These are phyloP conservation scores for Brachypalpus laphriformis DNA, from an alignment of 2,888 invertebrate species.

Conservation along the genomic window DNA sequence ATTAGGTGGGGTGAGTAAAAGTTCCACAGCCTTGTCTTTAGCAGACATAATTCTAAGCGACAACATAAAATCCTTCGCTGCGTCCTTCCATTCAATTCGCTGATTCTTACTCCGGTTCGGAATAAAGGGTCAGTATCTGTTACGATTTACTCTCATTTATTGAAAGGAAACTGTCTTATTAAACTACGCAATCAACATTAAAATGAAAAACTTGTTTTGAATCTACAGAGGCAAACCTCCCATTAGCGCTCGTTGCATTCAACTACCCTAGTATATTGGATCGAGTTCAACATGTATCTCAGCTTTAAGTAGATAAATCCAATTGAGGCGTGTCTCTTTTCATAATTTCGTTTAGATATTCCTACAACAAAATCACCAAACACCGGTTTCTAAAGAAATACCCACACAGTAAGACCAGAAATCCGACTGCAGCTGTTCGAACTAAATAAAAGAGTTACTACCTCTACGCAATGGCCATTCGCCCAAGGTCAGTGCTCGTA, in stretches of 20 bases:
- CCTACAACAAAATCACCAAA: background rate
- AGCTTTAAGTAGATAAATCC: background rate
- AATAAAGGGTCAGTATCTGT: background rate
- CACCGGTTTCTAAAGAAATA: slow-evolving; percentile 35
- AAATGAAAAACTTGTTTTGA: background rate
- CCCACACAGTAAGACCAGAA: slow-evolving; percentile 4
- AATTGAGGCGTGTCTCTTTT: slow-evolving; percentile 31
- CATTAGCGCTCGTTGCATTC: background rate
- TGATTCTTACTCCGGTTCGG: background rate
- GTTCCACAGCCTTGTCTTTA: too few species aligned
- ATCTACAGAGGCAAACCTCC: background rate
- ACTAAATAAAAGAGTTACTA: slow-evolving; percentile 45
- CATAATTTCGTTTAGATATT: background rate
- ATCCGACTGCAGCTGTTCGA: slow-evolving; percentile 54
- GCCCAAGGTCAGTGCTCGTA: slow-evolving; percentile 71
- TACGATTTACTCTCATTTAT: background rate
- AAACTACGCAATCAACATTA: background rate
- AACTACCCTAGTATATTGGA: background rate
- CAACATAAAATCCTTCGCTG: background rate
- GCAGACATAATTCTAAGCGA: too few species aligned
- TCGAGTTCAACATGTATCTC: background rate
- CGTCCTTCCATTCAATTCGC: background rate
- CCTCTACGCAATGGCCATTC: slow-evolving; percentile 61
- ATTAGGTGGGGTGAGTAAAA: too few species aligned
- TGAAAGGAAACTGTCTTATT: background rate